phyloP scores from a whole-genome alignment of 2,797 vertebrate species.

The Gymnocypris eckloni region DNA sequence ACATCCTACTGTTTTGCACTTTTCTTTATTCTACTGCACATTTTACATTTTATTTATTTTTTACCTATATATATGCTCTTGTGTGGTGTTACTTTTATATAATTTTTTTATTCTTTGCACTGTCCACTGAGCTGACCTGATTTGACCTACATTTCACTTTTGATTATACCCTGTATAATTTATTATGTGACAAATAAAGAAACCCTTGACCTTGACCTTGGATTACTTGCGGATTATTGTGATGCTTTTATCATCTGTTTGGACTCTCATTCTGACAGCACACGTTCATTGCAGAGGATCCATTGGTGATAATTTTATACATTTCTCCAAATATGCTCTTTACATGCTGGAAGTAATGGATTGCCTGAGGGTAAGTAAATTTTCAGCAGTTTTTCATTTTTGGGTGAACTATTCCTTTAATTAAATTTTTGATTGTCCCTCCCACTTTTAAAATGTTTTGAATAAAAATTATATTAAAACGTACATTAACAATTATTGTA shows the following conservation, averaged over 20 bases:
- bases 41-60: no score
- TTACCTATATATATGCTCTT: no score
- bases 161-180: no score
- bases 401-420: not conserved
- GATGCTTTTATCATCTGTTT: not conserved
- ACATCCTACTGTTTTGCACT: no score
- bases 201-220: no score
- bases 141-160: no score
- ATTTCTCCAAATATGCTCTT: not conserved
- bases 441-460: not conserved
- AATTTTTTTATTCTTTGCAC: no score
- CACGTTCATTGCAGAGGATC: not conserved
- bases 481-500: not conserved
- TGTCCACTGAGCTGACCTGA: no score
- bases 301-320: not conserved
- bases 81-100: no score
- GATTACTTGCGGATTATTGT: not conserved
- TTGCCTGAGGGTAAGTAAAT: not conserved
- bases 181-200: no score
- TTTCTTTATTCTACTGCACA: no score
- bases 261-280: not conserved
- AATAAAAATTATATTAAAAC: not conserved
- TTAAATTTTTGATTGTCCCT: not conserved
- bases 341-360: not conserved
- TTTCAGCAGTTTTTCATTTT: not conserved